A percentile compares a stretch with the other conserved stretches of the same genome.
Conservation (phyloP, 2,888 invertebrate genomes). For the Nomada goodeniana region DNA sequence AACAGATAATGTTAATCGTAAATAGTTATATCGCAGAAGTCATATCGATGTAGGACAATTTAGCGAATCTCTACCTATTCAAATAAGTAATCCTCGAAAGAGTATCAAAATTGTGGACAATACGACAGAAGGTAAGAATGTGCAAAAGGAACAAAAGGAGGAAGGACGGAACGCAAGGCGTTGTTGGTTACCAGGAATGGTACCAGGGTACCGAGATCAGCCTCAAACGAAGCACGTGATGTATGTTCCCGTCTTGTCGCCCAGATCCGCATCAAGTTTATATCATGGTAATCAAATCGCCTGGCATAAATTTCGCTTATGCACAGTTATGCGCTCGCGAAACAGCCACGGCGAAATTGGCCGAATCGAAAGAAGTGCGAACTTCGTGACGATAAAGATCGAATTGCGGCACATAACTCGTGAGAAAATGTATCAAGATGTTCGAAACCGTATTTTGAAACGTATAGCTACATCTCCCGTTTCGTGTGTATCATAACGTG, state of each 20-base stretch:
- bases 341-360: constrained; percentile 61
- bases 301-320: constrained; percentile 80
- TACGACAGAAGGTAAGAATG: constrained; percentile 4
- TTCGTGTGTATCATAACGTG: background rate
- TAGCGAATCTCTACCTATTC: background rate
- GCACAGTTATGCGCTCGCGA: constrained; percentile 78
- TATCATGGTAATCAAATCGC: constrained; percentile 84
- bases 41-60: too few species aligned
- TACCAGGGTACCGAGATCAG: constrained; percentile 70
- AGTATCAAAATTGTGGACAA: background rate
- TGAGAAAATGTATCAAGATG: constrained; percentile 30
- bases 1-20: too few species aligned
- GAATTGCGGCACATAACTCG: background rate
- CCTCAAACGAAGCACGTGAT: constrained; percentile 80
- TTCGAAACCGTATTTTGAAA: constrained; percentile 13
- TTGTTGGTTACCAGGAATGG: constrained; percentile 66
- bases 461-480: background rate
- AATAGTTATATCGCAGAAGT: too few species aligned
- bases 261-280: constrained; percentile 82
- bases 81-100: background rate
- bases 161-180: constrained; percentile 40
- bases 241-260: constrained; percentile 83
- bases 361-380: constrained; percentile 62
- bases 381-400: constrained; percentile 33
- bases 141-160: constrained; percentile 36